Evolutionary conservation across 2,113 vertebrate species (phyloP).

Genomic region (Riparia riparia): DNA sequence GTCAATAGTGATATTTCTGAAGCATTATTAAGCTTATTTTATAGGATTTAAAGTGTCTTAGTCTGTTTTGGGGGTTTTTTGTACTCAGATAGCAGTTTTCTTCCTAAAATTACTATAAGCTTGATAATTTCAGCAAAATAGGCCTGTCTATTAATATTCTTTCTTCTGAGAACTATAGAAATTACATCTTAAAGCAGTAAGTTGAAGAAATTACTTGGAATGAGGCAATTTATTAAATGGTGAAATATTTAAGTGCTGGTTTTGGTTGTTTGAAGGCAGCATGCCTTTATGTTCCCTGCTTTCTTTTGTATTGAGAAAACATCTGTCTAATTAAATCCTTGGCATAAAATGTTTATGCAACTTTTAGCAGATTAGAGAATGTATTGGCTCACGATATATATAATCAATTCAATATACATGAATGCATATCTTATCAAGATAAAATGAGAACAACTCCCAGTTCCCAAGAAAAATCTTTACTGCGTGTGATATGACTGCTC

Average conservation of each 20-base stretch:
- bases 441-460: background rate
- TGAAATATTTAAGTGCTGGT: background rate
- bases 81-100: background rate
- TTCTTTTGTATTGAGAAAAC: slow-evolving; percentile 40
- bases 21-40: slow-evolving; percentile 23
- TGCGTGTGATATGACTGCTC: background rate
- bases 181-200: background rate
- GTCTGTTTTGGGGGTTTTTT: background rate
- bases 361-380: slow-evolving; percentile 32
- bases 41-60: background rate
- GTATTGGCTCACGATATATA: background rate
- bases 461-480: slow-evolving; percentile 5
- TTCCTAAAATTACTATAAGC: background rate
- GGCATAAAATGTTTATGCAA: slow-evolving; percentile 30
- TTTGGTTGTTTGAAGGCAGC: background rate
- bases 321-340: slow-evolving; percentile 57
- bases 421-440: slow-evolving; percentile 27
- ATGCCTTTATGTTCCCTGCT: background rate
- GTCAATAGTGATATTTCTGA: background rate
- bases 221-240: background rate
- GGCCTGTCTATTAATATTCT: background rate
- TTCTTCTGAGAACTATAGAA: slow-evolving; percentile 1
- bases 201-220: slow-evolving; percentile 4
- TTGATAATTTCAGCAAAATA: background rate
- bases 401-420: slow-evolving; percentile 39